Base-by-base conservation (phyloP, 2,888 invertebrate species). In the Prenolepis imparis region DNA sequence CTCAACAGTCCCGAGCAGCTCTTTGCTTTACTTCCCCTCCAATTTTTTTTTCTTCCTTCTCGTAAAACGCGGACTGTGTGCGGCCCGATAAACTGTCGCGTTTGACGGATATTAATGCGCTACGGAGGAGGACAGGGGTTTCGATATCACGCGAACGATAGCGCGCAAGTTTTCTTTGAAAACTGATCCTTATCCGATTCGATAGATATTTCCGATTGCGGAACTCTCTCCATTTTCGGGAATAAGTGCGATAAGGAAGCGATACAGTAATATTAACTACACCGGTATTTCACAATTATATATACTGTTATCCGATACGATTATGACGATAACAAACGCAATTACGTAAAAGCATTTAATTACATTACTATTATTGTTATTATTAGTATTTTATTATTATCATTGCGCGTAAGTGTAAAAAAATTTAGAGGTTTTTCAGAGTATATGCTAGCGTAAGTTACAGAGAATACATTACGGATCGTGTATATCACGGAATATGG, bases 1-100 rank as follows among this genome's bases (percentile, higher is more conserved):
- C 91, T 91, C 92, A 90, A 90, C 91, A 90, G 88, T 59, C 61
- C 75, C 44, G 68, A 81, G 77, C 73, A 63, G 77, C 81, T 75
- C 77, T 81, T 75, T 77, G 61, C 81, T 74, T 74, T 64, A 1
- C 72, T 74, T 24, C 21, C 18, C 18, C 12, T 24, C 36, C 41
- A 21, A 24, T 28, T 36, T 39, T 61, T 61, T 78, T 48, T 52
- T 39, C 59, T 39, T 63, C 41, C 63, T 75, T 74, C 41, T 32
- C 32, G 28, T 32, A 59, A 70, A 78, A 39, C 44, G n/a, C 48
- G 21, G 55, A 3, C 28, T 28, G 28, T 3, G 28, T 41, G 41
- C 24, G 41, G 41, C 36, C 21, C 44, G 72, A 78, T 78, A 78
- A 70, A 70, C 72, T 24, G 59, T 44, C 72, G 8, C 41, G 15